These are phyloP conservation scores for Xestia xanthographa DNA, from an alignment of 2,888 invertebrate species.

Conservation along the genomic window DNA sequence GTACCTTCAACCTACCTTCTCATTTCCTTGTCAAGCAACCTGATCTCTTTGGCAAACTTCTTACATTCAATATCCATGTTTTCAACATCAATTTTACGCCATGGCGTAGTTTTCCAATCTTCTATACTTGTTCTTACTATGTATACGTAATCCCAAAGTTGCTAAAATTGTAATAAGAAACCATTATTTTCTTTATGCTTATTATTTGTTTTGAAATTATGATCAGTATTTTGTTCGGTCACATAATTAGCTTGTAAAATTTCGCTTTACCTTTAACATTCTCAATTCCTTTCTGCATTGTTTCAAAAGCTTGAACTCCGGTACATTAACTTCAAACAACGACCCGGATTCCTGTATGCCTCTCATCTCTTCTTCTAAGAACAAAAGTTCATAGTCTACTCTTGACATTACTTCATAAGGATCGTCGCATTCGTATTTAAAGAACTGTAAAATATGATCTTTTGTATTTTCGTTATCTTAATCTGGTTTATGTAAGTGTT, in stretches of 20 bases:
- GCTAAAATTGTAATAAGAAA: constrained; percentile 86
- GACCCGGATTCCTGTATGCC: constrained; percentile 97
- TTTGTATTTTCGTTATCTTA: background rate
- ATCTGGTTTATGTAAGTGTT: background rate
- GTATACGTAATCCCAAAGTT: constrained; percentile 98
- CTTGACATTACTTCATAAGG: constrained; percentile 95
- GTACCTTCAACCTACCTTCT: constrained; percentile 86
- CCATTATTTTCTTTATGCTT: background rate
- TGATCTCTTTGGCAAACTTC: constrained; percentile 98
- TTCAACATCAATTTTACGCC: constrained; percentile 99
- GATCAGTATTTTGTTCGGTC: background rate
- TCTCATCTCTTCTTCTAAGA: constrained; percentile 96
- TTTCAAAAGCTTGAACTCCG: constrained; percentile 97
- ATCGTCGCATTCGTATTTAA: constrained; percentile 93
- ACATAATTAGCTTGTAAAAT: background rate
- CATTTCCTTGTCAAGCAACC: constrained; percentile 98
- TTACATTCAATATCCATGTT: constrained; percentile 99
- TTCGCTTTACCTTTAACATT: constrained; percentile 93
- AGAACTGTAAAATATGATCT: constrained; percentile 86
- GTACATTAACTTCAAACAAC: constrained; percentile 98
- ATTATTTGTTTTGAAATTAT: background rate
- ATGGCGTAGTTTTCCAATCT: constrained; percentile 99
- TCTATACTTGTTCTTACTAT: constrained; percentile 97
- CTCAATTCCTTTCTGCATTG: constrained; percentile 97
- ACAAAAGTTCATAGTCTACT: constrained; percentile 94